Base-by-base conservation (phyloP, 2,888 invertebrate genomes). In the Cinara cedri region DNA sequence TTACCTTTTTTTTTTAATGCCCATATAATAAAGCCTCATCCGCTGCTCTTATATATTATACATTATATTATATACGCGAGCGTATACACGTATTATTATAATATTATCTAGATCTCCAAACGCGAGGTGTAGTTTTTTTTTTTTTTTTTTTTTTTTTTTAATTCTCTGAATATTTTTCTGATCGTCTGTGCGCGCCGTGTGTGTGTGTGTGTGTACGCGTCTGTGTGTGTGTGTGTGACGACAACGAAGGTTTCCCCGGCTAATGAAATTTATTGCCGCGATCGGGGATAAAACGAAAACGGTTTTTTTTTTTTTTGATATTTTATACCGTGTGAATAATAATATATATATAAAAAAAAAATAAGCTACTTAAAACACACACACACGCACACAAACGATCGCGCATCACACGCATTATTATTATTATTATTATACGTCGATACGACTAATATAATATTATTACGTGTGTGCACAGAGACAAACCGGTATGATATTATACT, bases 211-310 rank as follows among this genome's bases (percentile, higher is more conserved):
- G 46, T 62, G 10, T 19, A 42, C 42, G 44, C 19, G 60, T 49
- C 46, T 26, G 44, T 24, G 11, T 21, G 26, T 34, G 46, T 46
- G 60, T 51, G 26, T 34, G 46, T 24, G 63, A 76, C 46, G n/a
- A 66, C 75, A 62, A 78, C 68, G 70, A 70, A 51, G 70, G 68
- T 57, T 57, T 66, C 76, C 62, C 65, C 46, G 76, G 76, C 70
- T 78, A 70, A 78, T 70, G 78, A 78, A 78, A 78, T 78, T 78
- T 78, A 78, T 78, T 78, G 78, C 78, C 60, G 49, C 70, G 78
- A 78, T 78, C 68, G 78, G 68, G 78, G 78, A 78, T 78, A 78
- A 78, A 78, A 78, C 70, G 60, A 6, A n/a, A n/a, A n/a, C n/a
- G n/a, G n/a, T n/a, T n/a, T n/a, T n/a, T 34, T 34, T 34, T 57